phyloP scores from a whole-genome alignment of 2,113 vertebrate species.

The Halichoeres trimaculatus region DNA sequence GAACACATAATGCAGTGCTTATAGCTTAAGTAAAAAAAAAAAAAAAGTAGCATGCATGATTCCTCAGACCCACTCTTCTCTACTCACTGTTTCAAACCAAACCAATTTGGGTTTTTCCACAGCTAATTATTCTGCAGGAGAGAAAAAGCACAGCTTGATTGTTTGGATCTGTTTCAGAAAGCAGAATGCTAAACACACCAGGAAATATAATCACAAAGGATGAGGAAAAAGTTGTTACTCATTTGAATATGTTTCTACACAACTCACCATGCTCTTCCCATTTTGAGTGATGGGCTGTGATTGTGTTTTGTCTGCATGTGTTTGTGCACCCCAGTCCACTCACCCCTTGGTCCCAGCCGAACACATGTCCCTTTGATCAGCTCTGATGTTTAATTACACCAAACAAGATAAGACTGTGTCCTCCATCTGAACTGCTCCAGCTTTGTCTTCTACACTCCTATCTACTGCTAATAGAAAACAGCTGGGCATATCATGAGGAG shows the following conservation, averaged over 20 bases:
- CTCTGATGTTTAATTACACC: slow-evolving; percentile 50
- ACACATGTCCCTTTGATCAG: slow-evolving; percentile 48
- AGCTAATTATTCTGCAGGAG: slow-evolving; percentile 48
- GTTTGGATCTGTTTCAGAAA: slow-evolving; percentile 46
- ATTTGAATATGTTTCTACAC: slow-evolving; percentile 4
- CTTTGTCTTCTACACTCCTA: slow-evolving; percentile 22
- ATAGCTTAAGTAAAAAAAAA: neutral
- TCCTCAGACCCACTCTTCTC: neutral
- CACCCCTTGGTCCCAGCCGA: neutral
- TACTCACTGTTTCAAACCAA: slow-evolving; percentile 39
- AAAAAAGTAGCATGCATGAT: slow-evolving; percentile 1
- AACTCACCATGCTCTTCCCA: neutral
- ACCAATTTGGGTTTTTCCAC: slow-evolving; percentile 47
- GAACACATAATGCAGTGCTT: neutral
- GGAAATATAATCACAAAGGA: slow-evolving; percentile 21
- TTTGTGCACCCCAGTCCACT: slow-evolving; percentile 12
- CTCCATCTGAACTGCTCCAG: slow-evolving; percentile 29
- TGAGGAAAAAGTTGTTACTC: neutral
- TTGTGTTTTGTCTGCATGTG: neutral
- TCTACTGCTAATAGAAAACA: slow-evolving; percentile 41
- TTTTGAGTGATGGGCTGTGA: neutral
- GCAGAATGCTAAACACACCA: neutral
- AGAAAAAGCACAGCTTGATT: slow-evolving; percentile 25
- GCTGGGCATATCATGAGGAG: slow-evolving; percentile 17
- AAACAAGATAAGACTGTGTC: slow-evolving; percentile 45